A percentile compares a stretch with the other conserved stretches of the same genome.
Conservation (phyloP, 2,113 vertebrate species). For the Lucifuga dentata region DNA sequence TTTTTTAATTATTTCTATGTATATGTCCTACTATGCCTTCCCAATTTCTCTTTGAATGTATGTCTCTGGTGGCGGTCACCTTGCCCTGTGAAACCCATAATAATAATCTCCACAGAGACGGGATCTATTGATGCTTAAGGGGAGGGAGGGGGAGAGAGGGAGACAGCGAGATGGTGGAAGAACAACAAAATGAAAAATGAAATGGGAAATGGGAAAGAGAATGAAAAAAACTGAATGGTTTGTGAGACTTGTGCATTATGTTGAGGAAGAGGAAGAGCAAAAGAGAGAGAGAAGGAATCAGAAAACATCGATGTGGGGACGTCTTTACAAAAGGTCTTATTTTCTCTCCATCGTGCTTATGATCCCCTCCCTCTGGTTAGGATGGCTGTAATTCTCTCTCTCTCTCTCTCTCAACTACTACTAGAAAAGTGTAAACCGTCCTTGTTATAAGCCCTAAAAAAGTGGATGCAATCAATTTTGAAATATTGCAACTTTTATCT, state of each 20-base stretch:
- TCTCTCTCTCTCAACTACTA: conserved; percentile 9
- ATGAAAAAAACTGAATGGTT: no score
- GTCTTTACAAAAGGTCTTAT: conserved; percentile 43
- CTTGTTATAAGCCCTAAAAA: no score
- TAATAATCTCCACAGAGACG: conserved; percentile 78
- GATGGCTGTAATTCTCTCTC: conserved; percentile 58
- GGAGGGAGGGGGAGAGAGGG: conserved; percentile 9
- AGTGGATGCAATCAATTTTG: no score
- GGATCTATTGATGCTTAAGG: conserved; percentile 59
- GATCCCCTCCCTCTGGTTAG: conserved; percentile 66
- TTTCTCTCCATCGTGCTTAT: conserved; percentile 55
- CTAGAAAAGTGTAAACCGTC: no score
- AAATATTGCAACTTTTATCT: no score
- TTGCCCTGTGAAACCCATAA: conserved; percentile 68
- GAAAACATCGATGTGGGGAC: conserved; percentile 45
- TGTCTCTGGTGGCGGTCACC: conserved; percentile 70
- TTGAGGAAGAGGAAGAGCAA: conserved; percentile 8
- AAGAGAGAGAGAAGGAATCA: conserved; percentile 19
- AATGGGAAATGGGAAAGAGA: no score
- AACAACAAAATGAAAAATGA: no score
- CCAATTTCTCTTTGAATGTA: conserved; percentile 23
- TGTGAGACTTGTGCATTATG: no score
- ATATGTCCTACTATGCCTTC: background rate
- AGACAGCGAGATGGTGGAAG: background rate
- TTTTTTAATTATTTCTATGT: background rate